These are phyloP conservation scores for Chalcis sispes DNA, from an alignment of 2,888 invertebrate genomes.

Conservation along the genomic window DNA sequence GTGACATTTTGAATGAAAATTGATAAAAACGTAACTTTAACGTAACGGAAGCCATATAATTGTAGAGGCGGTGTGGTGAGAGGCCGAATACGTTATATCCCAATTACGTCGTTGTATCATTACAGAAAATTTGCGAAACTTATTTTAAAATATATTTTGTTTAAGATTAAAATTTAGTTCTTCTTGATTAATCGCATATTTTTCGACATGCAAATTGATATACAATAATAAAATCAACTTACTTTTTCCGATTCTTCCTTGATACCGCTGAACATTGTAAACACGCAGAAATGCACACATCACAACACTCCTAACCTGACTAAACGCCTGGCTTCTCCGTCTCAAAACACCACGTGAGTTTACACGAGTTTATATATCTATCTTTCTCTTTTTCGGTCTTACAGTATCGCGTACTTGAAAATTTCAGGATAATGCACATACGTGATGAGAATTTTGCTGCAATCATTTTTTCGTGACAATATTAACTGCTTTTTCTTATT, in stretches of 20 bases:
- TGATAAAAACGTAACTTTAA: too few species aligned
- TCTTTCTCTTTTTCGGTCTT: background rate
- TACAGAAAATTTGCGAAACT: slow-evolving; percentile 5
- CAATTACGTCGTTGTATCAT: slow-evolving; percentile 19
- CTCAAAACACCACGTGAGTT: slow-evolving; percentile 34
- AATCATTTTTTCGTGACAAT: too few species aligned
- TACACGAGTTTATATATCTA: background rate
- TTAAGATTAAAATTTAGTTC: too few species aligned
- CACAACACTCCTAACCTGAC: slow-evolving; percentile 41
- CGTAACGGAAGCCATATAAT: too few species aligned
- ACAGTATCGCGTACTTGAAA: too few species aligned
- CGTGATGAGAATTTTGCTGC: too few species aligned
- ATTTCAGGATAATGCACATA: too few species aligned
- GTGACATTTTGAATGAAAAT: too few species aligned
- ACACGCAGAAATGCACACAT: slow-evolving; percentile 30
- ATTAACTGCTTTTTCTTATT: too few species aligned
- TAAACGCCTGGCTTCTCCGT: background rate
- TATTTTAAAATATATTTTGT: background rate
- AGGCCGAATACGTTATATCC: background rate
- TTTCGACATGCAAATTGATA: background rate
- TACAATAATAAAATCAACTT: slow-evolving; percentile 13
- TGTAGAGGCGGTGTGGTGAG: too few species aligned
- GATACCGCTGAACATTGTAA: background rate
- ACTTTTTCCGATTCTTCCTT: slow-evolving; percentile 32
- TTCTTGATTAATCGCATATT: background rate